Evolutionary conservation across 2,797 vertebrate genomes (phyloP), one percentile per base, ranked within the genome.

Genomic region (Chloroceryle inda): DNA sequence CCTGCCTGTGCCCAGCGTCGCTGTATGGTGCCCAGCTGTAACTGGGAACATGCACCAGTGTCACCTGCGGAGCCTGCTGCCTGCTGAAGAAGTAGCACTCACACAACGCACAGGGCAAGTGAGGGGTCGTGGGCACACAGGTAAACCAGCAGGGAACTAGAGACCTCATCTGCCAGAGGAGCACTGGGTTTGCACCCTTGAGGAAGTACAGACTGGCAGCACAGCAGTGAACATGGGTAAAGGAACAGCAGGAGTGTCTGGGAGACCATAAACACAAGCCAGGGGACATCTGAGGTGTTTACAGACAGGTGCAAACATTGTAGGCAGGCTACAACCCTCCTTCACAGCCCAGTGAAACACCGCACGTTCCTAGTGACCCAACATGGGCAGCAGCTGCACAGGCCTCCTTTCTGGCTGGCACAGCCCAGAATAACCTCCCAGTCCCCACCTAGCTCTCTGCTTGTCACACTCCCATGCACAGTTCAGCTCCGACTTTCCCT

Each of bases 1-100:
- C 44, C 47, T 67, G 56, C 47, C 69, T 52, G 44, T 56, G 40
- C 55, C 47, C 78, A 38, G 56, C 58, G 4, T 26, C 3, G 2
- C 73, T 71, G 37, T 4, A 35, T 4, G 0, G 29, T 3, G 0
- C 45, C 20, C 1, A 22, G 53, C 76, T 59, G 63, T 74, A 66
- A 45, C 69, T 1, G 0, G 27, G 40, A 73, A 55, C 52, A n/a
- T 0, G 0, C 26, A 21, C 15, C 0, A 0, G 21, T 0, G 0
- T 72, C 29, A 7, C 26, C 26, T 7, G 2, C 1, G 2, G 67
- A 42, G 26, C 67, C 37, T 18, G 16, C 37, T 2, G 12, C 35
- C 35, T 35, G 35, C 35, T 35, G 8, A 47, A 73, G 61, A 5
- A 1, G 16, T 9, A 3, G 26, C 1, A 6, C 35, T 71, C 0